phyloP scores from a whole-genome alignment of 92 coral and sea anemone species.

The Micromussa lordhowensis region DNA sequence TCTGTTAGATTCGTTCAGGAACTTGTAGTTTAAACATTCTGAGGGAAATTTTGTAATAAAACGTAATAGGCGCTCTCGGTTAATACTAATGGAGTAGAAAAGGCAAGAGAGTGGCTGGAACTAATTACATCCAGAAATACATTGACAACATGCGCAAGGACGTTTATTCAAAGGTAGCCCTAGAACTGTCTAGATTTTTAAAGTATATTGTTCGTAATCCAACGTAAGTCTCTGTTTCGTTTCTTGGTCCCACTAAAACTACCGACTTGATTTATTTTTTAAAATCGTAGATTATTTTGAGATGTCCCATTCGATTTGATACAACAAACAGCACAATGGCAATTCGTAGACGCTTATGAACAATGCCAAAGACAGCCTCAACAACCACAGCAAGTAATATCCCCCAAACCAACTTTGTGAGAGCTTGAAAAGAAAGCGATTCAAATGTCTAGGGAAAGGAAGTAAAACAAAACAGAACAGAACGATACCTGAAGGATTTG shows the following conservation, averaged over 20 bases:
- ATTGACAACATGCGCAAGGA: too few species aligned
- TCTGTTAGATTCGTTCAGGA: constrained; percentile 21
- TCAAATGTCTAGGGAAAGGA: neutral
- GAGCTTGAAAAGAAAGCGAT: neutral
- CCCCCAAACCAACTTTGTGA: neutral
- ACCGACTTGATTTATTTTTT: neutral
- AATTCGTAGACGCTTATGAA: too few species aligned
- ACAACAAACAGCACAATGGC: too few species aligned
- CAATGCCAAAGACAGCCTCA: neutral
- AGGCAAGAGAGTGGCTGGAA: neutral
- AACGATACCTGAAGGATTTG: constrained; percentile 1
- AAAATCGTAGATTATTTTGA: too few species aligned
- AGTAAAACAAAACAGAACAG: neutral
- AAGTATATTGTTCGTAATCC: neutral
- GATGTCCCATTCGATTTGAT: too few species aligned
- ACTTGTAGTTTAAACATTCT: constrained; percentile 33
- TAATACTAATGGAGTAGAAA: neutral
- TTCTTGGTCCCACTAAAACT: neutral
- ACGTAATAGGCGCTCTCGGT: neutral
- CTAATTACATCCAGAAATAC: too few species aligned
- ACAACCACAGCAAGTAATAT: neutral
- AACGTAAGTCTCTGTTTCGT: neutral
- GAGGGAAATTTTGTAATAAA: neutral
- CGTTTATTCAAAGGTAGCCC: too few species aligned
- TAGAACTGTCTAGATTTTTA: neutral